Base-by-base conservation (phyloP, 2,888 invertebrate genomes). In the Gari tellinella region DNA sequence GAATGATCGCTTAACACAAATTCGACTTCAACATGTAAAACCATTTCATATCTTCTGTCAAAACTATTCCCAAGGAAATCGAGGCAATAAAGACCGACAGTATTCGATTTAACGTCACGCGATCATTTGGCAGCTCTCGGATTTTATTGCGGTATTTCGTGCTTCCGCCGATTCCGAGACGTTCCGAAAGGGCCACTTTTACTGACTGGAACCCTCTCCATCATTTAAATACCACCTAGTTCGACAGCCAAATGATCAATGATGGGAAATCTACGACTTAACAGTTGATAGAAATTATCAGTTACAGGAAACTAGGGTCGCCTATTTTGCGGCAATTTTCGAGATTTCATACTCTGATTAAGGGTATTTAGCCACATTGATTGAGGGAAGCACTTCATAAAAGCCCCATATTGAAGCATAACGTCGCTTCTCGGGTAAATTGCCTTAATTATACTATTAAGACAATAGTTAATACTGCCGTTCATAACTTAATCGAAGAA, bases 391-490 rank as follows among this genome's bases (percentile, higher is more conserved):
- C 51, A 51, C 51, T 51, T 51, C 25, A 51, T 51, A 25, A 51
- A 51, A 25, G 17, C 26, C n/a, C 26, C 51, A 23, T 51, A 51
- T 51, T 51, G 25, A 51, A 23, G 26, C 15, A 51, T 26, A 31
- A 51, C 51, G 53, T 25, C 56, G 43, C 31, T n/a, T 40, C 53
- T 23, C 40, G 25, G 8, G 49, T 65, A 48, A 64, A 77, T 77
- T 43, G 68, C 65, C 23, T 62, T 69, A 57, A 77, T 77, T 77
- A 77, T 60, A 65, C 49, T 72, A 68, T 76, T 77, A 77, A 69
- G 68, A 77, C 77, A 77, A 77, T 77, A 56, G 52, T 56, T 61
- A 72, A 72, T 72, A 48, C 31, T 10, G 10, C 31, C 31, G 10
- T 31, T 31, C 31, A 31, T 31, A 31, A 31, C 31, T 31, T 31